Conservation (phyloP, 2,113 vertebrate species). For the Camelus bactrianus region DNA sequence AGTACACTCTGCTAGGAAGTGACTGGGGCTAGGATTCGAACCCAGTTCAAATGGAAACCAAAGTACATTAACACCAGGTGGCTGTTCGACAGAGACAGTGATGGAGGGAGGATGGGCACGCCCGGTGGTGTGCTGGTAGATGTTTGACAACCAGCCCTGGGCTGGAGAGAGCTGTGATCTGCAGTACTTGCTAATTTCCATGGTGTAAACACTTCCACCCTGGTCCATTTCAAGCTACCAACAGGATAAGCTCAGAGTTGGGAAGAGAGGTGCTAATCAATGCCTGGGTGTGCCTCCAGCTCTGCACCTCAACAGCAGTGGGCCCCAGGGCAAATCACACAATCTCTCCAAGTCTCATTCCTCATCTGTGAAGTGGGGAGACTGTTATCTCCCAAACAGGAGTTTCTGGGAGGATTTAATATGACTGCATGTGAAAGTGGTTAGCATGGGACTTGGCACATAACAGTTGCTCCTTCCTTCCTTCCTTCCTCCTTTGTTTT, state of each 20-base stretch:
- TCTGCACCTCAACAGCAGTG: neutral
- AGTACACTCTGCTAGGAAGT: neutral
- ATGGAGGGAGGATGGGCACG: rapidly evolving
- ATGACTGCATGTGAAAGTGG: neutral
- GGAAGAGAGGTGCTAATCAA: neutral
- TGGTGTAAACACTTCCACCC: neutral
- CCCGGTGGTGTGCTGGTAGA: rapidly evolving
- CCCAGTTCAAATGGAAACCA: neutral
- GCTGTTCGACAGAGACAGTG: neutral
- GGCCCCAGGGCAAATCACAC: neutral
- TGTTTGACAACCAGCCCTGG: neutral
- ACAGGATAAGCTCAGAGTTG: neutral
- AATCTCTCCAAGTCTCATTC: neutral
- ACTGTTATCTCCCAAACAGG: neutral
- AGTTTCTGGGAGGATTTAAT: neutral
- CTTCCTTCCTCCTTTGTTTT: too few relatives aligned
- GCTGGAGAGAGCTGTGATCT: neutral
- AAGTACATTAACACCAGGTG: rapidly evolving
- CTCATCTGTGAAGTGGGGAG: neutral
- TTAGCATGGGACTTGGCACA: neutral
- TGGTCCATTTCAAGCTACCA: neutral
- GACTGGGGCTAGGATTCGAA: neutral
- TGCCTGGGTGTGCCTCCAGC: neutral
- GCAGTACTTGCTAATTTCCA: rapidly evolving
- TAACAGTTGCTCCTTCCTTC: too few relatives aligned